Conservation (phyloP, 2,797 vertebrate species). For the Glossophaga mutica region DNA sequence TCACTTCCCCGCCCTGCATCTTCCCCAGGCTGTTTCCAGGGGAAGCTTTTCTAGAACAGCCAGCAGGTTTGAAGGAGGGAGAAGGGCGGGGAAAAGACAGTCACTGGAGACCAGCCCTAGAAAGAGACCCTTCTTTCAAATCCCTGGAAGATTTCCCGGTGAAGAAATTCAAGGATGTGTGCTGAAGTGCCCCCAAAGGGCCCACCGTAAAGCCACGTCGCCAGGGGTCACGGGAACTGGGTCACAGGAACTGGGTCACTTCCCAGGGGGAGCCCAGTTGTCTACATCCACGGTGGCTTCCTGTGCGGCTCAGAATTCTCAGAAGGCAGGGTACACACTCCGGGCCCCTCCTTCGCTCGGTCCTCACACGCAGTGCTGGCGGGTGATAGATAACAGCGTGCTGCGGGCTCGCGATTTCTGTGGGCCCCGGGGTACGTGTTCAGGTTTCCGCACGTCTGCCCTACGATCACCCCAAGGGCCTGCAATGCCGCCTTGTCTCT, state of each 20-base stretch:
- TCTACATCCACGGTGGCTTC: not conserved
- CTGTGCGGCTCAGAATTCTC: not conserved
- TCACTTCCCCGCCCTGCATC: accelerated
- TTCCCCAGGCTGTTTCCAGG: not conserved
- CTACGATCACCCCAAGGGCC: not conserved
- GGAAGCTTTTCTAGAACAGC: not conserved
- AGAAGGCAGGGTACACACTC: constrained; percentile 7
- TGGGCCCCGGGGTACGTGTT: not conserved
- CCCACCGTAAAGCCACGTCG: not conserved
- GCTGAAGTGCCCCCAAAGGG: not conserved
- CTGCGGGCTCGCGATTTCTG: not conserved
- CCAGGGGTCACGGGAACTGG: not conserved
- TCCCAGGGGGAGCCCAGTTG: not conserved
- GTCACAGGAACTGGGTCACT: not conserved
- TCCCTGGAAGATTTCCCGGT: not conserved
- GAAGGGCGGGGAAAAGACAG: not conserved
- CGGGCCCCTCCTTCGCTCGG: not conserved
- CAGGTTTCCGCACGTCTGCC: not conserved
- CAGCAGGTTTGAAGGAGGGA: not conserved
- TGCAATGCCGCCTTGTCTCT: not conserved
- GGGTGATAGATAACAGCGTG: not conserved
- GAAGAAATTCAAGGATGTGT: not conserved
- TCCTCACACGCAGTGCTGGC: not conserved
- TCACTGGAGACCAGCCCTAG: not conserved
- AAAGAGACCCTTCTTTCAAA: not conserved